phyloP scores from a whole-genome alignment of 2,113 vertebrate genomes.

The Datnioides undecimradiatus region DNA sequence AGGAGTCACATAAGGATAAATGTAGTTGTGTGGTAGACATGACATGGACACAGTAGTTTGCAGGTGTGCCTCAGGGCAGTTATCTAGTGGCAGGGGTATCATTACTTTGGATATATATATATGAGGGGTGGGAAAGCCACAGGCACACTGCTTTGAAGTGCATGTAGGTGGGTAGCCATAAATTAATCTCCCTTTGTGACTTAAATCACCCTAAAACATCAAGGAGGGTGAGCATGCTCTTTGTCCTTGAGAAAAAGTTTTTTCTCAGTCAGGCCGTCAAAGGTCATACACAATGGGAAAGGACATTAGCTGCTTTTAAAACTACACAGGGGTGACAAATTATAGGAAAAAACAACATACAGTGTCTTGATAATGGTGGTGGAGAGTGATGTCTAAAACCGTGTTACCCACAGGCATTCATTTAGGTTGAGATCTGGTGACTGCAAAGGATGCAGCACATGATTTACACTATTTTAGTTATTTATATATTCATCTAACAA shows the following conservation, averaged over 20 bases:
- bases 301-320: not conserved
- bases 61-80: slow-evolving; percentile 44
- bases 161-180: slow-evolving; percentile 32
- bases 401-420: too few relatives aligned
- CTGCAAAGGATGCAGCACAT: too few relatives aligned
- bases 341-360: too few relatives aligned
- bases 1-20: slow-evolving; percentile 55
- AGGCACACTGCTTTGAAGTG: slow-evolving; percentile 57
- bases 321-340: too few relatives aligned
- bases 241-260: slow-evolving; percentile 9
- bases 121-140: slow-evolving; percentile 36
- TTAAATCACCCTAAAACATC: slow-evolving; percentile 18
- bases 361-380: too few relatives aligned
- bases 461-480: too few relatives aligned
- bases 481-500: too few relatives aligned
- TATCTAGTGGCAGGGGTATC: slow-evolving; percentile 40
- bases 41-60: slow-evolving; percentile 47
- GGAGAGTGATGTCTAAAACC: too few relatives aligned
- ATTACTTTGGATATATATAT: slow-evolving; percentile 53
- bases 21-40: slow-evolving; percentile 50
- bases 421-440: too few relatives aligned
- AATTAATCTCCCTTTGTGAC: slow-evolving; percentile 35
- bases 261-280: not conserved
- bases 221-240: not conserved
- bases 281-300: not conserved